Percentiles rank a stretch among this genome's conserved stretches.
phyloP scores from a whole-genome alignment of 2,888 invertebrate species.

The Sesia apiformis region DNA sequence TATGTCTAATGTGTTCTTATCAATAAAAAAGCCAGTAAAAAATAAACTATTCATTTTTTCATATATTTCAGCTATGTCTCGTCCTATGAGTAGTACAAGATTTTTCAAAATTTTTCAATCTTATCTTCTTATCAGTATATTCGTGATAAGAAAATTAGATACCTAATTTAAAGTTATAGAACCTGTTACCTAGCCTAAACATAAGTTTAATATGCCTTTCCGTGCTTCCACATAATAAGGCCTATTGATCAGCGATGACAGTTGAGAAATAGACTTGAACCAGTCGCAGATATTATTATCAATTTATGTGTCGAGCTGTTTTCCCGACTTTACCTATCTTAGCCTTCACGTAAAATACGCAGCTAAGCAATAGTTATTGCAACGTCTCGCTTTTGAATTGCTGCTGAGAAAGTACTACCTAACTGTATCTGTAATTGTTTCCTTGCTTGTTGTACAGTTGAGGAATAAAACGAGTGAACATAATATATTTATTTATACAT shows the following conservation, averaged over 20 bases:
- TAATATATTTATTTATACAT: too few relatives aligned
- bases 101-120: too few relatives aligned
- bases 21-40: too few relatives aligned
- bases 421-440: neutral
- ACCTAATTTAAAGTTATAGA: too few relatives aligned
- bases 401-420: neutral
- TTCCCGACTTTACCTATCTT: neutral
- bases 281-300: neutral
- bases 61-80: too few relatives aligned
- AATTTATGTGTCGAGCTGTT: neutral
- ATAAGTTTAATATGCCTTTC: too few relatives aligned
- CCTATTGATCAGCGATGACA: neutral
- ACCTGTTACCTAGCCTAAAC: too few relatives aligned
- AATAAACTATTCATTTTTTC: too few relatives aligned
- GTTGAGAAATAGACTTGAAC: neutral
- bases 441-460: neutral
- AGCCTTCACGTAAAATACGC: neutral
- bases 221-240: neutral
- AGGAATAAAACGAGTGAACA: neutral
- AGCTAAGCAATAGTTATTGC: neutral
- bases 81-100: too few relatives aligned
- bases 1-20: too few relatives aligned
- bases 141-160: too few relatives aligned
- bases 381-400: neutral
- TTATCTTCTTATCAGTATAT: too few relatives aligned